Conservation (phyloP, 2,113 vertebrate species). For the Rhegmatorhina hoffmannsi region DNA sequence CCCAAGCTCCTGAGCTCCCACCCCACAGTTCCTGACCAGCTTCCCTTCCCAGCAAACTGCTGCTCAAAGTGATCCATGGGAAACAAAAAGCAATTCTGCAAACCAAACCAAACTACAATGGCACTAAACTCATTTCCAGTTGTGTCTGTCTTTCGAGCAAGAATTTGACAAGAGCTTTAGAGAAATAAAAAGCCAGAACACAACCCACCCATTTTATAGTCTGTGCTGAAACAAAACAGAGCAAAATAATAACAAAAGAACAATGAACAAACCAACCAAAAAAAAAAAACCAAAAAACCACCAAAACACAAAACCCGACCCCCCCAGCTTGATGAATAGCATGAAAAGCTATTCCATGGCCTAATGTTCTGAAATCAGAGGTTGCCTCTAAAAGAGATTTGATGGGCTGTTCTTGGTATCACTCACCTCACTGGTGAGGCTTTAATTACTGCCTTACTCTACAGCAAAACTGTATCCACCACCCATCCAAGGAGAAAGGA, state of each 20-base stretch:
- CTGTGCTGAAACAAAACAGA: background rate
- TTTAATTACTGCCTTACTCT: background rate
- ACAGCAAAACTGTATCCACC: background rate
- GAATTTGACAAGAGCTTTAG: background rate
- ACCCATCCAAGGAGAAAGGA: background rate
- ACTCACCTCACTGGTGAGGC: background rate
- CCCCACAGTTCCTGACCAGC: background rate
- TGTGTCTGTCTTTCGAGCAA: background rate
- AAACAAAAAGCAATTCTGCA: background rate
- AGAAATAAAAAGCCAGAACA: background rate
- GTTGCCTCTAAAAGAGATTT: background rate
- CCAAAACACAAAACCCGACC: background rate
- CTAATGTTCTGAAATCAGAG: background rate
- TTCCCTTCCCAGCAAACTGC: background rate
- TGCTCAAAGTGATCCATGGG: background rate
- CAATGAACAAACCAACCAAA: background rate
- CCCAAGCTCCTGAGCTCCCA: background rate
- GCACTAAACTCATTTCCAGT: background rate
- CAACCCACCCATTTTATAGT: background rate
- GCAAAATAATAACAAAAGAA: background rate
- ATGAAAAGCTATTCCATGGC: background rate
- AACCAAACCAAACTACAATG: background rate
- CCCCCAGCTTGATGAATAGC: background rate
- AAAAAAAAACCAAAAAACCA: background rate
- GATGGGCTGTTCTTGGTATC: background rate